phyloP scores from a whole-genome alignment of 2,797 vertebrate genomes.

The Tapirus indicus region DNA sequence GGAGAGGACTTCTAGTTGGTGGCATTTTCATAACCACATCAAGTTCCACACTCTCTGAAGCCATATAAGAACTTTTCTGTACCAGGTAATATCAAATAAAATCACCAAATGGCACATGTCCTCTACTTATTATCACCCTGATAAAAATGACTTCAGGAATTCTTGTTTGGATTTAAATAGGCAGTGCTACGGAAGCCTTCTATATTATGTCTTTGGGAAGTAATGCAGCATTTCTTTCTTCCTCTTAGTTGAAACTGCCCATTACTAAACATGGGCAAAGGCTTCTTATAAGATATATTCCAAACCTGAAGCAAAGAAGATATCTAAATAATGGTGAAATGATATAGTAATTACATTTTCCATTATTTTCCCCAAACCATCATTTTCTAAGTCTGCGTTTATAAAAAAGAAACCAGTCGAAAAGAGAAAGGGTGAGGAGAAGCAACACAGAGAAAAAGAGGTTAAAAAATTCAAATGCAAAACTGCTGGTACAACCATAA shows the following conservation, averaged over 20 bases:
- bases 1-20: background rate
- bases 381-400: background rate
- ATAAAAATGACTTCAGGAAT: conserved; percentile 28
- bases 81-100: conserved; percentile 36
- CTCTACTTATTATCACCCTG: background rate
- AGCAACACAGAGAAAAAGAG: background rate
- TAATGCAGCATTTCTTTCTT: background rate
- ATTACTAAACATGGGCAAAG: conserved; percentile 1
- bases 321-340: conserved; percentile 30
- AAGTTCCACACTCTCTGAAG: background rate
- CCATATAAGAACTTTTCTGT: background rate
- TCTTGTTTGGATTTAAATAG: conserved; percentile 17
- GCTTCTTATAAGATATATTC: background rate
- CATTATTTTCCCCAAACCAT: background rate
- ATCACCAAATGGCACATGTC: background rate
- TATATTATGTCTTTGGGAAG: background rate
- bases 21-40: conserved; percentile 16
- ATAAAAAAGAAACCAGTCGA: background rate
- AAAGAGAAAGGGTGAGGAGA: background rate
- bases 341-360: background rate
- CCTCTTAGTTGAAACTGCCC: background rate
- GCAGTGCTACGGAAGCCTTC: background rate
- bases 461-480: background rate
- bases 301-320: background rate
- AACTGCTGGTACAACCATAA: background rate